Evolutionary conservation across 2,797 vertebrate genomes (phyloP), one percentile per base, ranked within the genome.

Genomic region (Gymnopithys bicolor): DNA sequence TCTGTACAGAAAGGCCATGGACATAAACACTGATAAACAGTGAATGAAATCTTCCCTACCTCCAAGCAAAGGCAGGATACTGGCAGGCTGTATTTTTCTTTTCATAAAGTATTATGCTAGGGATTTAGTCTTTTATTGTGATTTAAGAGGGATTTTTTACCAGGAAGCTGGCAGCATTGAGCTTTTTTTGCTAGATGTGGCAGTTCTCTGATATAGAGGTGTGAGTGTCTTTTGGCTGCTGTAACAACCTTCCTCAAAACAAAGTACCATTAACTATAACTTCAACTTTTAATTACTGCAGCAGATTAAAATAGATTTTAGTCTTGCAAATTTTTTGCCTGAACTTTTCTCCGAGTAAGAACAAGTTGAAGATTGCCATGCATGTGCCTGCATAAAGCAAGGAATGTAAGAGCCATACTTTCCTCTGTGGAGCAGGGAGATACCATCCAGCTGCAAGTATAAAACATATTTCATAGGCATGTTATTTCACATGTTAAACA

Each of bases 61-160:
- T 96, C 89, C 76, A 69, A 93, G 92, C 91, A 88, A 81, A 92
- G 79, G 64, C 85, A 93, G 87, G 59, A 66, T 87, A 67, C 93
- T 94, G 90, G 75, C 92, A 96, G 89, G 85, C 84, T 78, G 53
- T 87, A 95, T 93, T 93, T 95, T 97, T 95, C 88, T 94, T 95
- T 94, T 95, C 96, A 95, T 84, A 87, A 93, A 87, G 82, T 78
- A 92, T 96, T 96, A 94, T 80, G 81, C 81, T 87, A 66, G 92
- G 91, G 82, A 96, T 95, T 95, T 95, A 95, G 78, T 84, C 89
- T 94, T 94, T 95, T 94, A 95, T 91, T 94, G 92, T 95, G 93
- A 94, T 96, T 96, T 96, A 96, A 93, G 94, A 84, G 78, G 85
- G 88, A 80, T 39, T 82, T 95, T 95, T 87, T 93, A 70, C 68